phyloP scores from a whole-genome alignment of 1,140 invertebrate species.

The Zelostemma sp. region DNA sequence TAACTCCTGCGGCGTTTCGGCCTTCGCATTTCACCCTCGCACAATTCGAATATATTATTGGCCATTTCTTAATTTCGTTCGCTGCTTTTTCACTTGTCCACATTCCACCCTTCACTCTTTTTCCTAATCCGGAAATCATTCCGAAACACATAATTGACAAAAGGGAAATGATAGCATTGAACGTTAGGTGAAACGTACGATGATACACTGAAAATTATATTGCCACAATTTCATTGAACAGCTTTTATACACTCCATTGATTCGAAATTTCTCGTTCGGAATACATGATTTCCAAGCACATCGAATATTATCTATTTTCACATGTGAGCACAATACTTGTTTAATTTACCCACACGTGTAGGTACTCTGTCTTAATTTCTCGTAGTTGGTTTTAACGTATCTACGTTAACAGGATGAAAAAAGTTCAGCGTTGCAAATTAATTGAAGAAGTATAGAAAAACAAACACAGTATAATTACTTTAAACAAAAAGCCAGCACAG shows the following conservation, averaged over 20 bases:
- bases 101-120: slow-evolving; percentile 29
- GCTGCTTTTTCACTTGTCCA: slow-evolving; percentile 39
- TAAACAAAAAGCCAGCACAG: slow-evolving; percentile 26
- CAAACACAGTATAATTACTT: background rate
- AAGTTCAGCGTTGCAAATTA: background rate
- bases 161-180: background rate
- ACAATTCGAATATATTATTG: slow-evolving; percentile 62
- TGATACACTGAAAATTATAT: too few relatives aligned
- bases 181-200: too few relatives aligned
- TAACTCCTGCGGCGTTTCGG: slow-evolving; percentile 36
- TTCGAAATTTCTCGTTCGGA: too few relatives aligned
- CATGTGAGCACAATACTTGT: too few relatives aligned
- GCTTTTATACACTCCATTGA: too few relatives aligned
- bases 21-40: slow-evolving; percentile 39
- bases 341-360: too few relatives aligned
- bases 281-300: too few relatives aligned
- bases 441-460: background rate
- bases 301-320: too few relatives aligned
- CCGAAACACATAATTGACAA: slow-evolving; percentile 21
- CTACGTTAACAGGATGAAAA: too few relatives aligned
- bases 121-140: slow-evolving; percentile 43
- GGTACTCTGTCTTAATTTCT: too few relatives aligned
- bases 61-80: slow-evolving; percentile 58
- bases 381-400: too few relatives aligned
- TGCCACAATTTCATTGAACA: too few relatives aligned